Conservation (phyloP, 1,140 invertebrate species). For the Cydia amplana region DNA sequence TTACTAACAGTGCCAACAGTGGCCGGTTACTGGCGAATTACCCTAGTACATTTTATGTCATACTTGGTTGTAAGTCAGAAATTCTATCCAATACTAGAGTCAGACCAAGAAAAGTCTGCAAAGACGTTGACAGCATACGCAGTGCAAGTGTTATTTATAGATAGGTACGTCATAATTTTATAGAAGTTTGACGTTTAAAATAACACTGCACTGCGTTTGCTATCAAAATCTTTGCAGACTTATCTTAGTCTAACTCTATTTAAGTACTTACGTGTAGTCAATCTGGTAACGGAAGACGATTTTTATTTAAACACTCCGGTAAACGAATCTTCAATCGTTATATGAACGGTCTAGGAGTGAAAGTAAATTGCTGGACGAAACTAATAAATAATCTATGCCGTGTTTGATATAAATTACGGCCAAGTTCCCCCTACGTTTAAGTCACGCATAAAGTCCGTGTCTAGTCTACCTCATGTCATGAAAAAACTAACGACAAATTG, state of each 20-base stretch:
- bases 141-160: no score
- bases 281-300: not conserved
- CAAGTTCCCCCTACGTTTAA: slow-evolving; percentile 22
- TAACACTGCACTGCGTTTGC: no score
- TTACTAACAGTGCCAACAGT: no score
- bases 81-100: not conserved
- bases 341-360: not conserved
- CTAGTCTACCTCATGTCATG: slow-evolving; percentile 38
- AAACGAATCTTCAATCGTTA: no score
- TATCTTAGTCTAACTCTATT: no score
- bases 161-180: no score
- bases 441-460: slow-evolving; percentile 26
- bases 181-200: no score
- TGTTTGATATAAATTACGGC: slow-evolving; percentile 21
- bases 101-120: no score
- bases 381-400: not conserved
- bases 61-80: not conserved
- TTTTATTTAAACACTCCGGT: not conserved
- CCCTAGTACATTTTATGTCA: not conserved
- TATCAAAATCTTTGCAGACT: no score
- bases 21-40: no score
- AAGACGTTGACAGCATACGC: no score
- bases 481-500: slow-evolving; percentile 74
- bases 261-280: no score
- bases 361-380: not conserved